Percentiles rank a stretch among this genome's conserved stretches.
phyloP scores from a whole-genome alignment of 2,797 vertebrate species.

The Halcyon leucocephala region DNA sequence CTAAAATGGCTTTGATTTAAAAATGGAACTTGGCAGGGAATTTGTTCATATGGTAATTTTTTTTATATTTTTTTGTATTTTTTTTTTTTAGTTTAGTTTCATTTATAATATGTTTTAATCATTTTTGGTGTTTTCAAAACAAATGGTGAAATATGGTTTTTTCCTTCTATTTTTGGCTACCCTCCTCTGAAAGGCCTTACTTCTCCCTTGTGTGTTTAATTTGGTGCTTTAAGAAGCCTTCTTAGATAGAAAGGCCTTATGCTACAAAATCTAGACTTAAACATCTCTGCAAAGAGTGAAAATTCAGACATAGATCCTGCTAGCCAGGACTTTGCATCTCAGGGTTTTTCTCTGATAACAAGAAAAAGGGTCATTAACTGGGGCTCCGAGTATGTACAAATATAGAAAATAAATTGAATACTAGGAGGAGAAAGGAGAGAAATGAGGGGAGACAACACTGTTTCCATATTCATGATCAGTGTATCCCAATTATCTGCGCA shows the following conservation, averaged over 20 bases:
- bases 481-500: neutral
- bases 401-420: neutral
- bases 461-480: neutral
- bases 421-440: neutral
- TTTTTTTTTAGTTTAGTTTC: slow-evolving; percentile 53
- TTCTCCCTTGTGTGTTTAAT: slow-evolving; percentile 57
- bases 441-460: neutral
- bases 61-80: neutral
- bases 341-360: neutral
- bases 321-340: neutral
- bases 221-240: slow-evolving; percentile 44
- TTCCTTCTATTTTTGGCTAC: slow-evolving; percentile 75
- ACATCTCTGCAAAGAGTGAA: neutral
- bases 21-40: slow-evolving; percentile 81
- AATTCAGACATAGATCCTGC: neutral
- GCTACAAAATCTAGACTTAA: slow-evolving; percentile 9
- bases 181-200: slow-evolving; percentile 64
- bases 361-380: neutral
- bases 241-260: slow-evolving; percentile 20
- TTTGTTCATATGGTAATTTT: slow-evolving; percentile 77
- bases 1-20: slow-evolving; percentile 78
- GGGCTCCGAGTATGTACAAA: neutral
- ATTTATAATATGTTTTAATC: slow-evolving; percentile 80
- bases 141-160: slow-evolving; percentile 77
- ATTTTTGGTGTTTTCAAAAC: slow-evolving; percentile 81